A percentile compares a stretch with the other conserved stretches of the same genome.
phyloP scores from a whole-genome alignment of 1,140 invertebrate genomes.

The Drosophila dunni region DNA sequence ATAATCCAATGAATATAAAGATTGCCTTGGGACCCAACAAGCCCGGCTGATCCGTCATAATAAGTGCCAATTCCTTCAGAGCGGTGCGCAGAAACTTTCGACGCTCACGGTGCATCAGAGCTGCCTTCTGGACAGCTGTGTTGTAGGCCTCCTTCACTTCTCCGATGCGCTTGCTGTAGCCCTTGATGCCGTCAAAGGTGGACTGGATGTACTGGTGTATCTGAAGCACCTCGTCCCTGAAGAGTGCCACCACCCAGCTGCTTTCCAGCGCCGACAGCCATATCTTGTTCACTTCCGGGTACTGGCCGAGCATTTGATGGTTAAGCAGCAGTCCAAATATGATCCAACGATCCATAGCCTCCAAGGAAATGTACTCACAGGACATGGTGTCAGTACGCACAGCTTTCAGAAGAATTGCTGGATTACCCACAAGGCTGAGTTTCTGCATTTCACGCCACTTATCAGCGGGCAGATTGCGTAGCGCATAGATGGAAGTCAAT shows the following conservation, averaged over 20 bases:
- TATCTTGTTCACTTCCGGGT: constrained; percentile 93
- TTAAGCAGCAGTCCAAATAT: constrained; percentile 97
- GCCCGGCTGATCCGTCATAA: constrained; percentile 99
- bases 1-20: constrained; percentile 97
- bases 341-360: constrained; percentile 98
- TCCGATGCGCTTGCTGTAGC: constrained; percentile 95
- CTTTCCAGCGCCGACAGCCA: constrained; percentile 96
- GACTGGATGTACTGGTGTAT: constrained; percentile 97
- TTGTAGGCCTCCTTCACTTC: constrained; percentile 98
- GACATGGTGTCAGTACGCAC: constrained; percentile 97
- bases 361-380: constrained; percentile 98
- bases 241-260: constrained; percentile 97
- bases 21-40: constrained; percentile 98
- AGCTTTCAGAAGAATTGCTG: constrained; percentile 96
- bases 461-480: constrained; percentile 96
- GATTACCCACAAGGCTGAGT: constrained; percentile 96
- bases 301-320: constrained; percentile 91
- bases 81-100: constrained; percentile 98
- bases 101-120: constrained; percentile 95
- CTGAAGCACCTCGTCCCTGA: constrained; percentile 98
- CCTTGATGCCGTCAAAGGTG: constrained; percentile 98
- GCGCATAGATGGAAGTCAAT: constrained; percentile 93
- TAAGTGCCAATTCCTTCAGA: constrained; percentile 96
- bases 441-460: constrained; percentile 97
- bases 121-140: constrained; percentile 94